Percentiles rank a stretch among this genome's conserved stretches.
Evolutionary conservation across 2,797 vertebrate species (phyloP).

Genomic region (Acrocephalus scirpaceus): DNA sequence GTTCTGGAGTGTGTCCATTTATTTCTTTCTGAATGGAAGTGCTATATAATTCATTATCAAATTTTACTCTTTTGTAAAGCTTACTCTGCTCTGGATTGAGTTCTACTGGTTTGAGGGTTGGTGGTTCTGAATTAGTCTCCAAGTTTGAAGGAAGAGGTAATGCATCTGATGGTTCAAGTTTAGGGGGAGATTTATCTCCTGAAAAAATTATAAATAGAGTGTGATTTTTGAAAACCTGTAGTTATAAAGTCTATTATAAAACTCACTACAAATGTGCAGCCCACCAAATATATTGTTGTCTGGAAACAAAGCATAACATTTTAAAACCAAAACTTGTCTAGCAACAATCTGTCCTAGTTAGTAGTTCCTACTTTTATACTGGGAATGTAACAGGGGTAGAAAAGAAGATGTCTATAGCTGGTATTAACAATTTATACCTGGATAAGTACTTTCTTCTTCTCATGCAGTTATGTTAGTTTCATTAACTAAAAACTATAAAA

Average conservation of each 20-base stretch:
- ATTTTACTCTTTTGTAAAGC: slow-evolving; percentile 82
- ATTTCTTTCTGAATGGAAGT: slow-evolving; percentile 85
- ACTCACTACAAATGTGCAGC: slow-evolving; percentile 81
- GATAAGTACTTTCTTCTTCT: slow-evolving; percentile 35
- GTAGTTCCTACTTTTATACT: slow-evolving; percentile 58
- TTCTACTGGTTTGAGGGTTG: slow-evolving; percentile 94
- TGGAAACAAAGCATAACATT: slow-evolving; percentile 77
- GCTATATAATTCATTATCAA: slow-evolving; percentile 83
- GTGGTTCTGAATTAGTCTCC: slow-evolving; percentile 91
- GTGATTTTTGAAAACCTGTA: slow-evolving; percentile 83
- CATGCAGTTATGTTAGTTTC: slow-evolving; percentile 63
- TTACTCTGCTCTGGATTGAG: slow-evolving; percentile 86
- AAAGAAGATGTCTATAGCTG: slow-evolving; percentile 28
- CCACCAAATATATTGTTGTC: slow-evolving; percentile 74
- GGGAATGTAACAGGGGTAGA: slow-evolving; percentile 36
- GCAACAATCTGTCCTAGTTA: slow-evolving; percentile 73
- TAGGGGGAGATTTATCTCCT: slow-evolving; percentile 98
- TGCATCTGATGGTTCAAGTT: slow-evolving; percentile 94
- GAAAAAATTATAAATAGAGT: slow-evolving; percentile 88
- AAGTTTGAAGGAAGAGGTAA: slow-evolving; percentile 90
- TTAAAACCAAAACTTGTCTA: slow-evolving; percentile 66
- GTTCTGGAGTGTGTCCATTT: slow-evolving; percentile 84
- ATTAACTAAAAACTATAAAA: slow-evolving; percentile 37
- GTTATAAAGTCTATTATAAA: slow-evolving; percentile 81
- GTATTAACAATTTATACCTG: slow-evolving; percentile 46